These are phyloP conservation scores for Glomeris maerens DNA, from an alignment of 1,140 invertebrate species.

Conservation along the genomic window DNA sequence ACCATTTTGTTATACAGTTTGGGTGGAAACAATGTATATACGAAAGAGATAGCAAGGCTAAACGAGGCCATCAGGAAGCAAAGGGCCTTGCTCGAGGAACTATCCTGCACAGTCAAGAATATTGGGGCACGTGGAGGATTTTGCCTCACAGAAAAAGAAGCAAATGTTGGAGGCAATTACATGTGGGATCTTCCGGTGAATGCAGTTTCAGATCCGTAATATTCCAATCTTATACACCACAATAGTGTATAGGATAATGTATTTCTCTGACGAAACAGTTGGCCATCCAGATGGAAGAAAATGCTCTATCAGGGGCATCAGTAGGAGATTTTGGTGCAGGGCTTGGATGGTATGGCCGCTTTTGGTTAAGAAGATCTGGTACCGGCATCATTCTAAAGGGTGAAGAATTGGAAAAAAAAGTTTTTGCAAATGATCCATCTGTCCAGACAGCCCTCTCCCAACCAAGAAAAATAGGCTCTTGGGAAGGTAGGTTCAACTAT, in stretches of 20 bases:
- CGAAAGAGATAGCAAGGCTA: no score
- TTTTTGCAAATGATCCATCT: background rate
- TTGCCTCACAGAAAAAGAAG: background rate
- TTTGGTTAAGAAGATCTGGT: background rate
- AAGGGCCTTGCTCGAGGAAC: slow-evolving; percentile 5
- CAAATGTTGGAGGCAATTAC: slow-evolving; percentile 4
- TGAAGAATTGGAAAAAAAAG: background rate
- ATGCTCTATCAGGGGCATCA: background rate
- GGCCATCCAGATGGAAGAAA: background rate
- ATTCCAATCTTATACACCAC: no score
- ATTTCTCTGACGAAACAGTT: no score
- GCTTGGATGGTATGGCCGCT: slow-evolving; percentile 6
- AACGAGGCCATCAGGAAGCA: no score
- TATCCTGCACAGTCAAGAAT: background rate
- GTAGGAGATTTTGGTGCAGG: slow-evolving; percentile 8
- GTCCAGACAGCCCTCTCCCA: background rate
- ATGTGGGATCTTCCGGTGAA: slow-evolving; percentile 3
- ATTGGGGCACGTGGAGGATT: slow-evolving; percentile 6
- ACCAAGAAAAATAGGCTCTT: background rate
- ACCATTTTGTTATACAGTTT: no score
- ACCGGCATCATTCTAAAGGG: background rate
- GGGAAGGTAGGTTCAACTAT: slow-evolving; percentile 8
- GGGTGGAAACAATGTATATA: no score
- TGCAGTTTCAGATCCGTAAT: no score
- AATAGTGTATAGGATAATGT: no score